phyloP scores from a whole-genome alignment of 2,888 invertebrate species.

The Hypselothyrea guttata region DNA sequence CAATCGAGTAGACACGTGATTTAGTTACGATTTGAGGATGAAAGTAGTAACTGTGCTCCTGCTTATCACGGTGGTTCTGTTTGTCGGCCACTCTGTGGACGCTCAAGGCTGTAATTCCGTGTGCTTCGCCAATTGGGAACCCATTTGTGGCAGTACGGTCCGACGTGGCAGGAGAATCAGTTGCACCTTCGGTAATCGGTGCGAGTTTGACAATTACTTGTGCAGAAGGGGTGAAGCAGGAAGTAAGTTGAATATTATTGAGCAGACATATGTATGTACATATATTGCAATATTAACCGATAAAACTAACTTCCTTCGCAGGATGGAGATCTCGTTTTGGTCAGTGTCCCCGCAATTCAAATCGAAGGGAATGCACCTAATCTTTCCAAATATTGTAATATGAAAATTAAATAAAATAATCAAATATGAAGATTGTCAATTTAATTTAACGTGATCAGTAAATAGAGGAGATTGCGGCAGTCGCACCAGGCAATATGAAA shows the following conservation, averaged over 20 bases:
- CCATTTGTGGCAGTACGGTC: slow-evolving; percentile 7
- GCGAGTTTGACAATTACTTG: not conserved
- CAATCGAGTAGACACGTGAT: too few relatives aligned
- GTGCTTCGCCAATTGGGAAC: not conserved
- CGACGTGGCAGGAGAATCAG: slow-evolving; percentile 2
- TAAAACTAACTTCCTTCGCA: not conserved
- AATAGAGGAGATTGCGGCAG: too few relatives aligned
- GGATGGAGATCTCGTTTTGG: not conserved
- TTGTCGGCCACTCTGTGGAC: slow-evolving; percentile 3
- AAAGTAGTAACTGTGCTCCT: slow-evolving; percentile 7
- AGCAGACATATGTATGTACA: too few relatives aligned
- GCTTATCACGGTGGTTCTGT: slow-evolving; percentile 2
- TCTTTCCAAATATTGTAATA: too few relatives aligned
- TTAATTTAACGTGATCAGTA: too few relatives aligned
- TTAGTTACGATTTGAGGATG: slow-evolving; percentile 1
- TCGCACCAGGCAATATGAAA: too few relatives aligned
- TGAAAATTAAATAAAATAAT: too few relatives aligned
- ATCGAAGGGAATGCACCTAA: too few relatives aligned
- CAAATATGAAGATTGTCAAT: too few relatives aligned
- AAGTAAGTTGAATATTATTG: not conserved
- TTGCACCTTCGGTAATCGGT: slow-evolving; percentile 18
- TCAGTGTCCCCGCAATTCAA: too few relatives aligned
- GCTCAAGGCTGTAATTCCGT: slow-evolving; percentile 5
- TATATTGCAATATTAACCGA: too few relatives aligned
- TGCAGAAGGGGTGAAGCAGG: slow-evolving; percentile 1